Evolutionary conservation across 2,797 vertebrate species (phyloP).

Genomic region (Furcifer pardalis): DNA sequence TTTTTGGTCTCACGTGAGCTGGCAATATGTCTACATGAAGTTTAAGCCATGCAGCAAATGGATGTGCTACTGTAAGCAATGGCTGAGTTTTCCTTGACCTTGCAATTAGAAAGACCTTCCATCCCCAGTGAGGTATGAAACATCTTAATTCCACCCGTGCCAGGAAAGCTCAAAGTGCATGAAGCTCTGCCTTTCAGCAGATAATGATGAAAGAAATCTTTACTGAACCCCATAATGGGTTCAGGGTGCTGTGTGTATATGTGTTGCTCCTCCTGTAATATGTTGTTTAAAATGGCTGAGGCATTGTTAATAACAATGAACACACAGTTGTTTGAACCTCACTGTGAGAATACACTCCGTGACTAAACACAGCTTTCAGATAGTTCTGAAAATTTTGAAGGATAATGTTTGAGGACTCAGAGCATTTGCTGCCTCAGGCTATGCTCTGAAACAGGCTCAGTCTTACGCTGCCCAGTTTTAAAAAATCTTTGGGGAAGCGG

Average conservation of each 20-base stretch:
- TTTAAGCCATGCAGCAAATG: background rate
- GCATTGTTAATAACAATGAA: slow-evolving; percentile 50
- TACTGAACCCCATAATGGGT: slow-evolving; percentile 25
- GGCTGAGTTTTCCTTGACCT: background rate
- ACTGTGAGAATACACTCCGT: slow-evolving; percentile 22
- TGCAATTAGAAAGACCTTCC: background rate
- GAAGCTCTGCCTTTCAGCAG: background rate
- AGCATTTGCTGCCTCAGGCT: slow-evolving; percentile 74
- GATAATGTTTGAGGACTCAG: slow-evolving; percentile 66
- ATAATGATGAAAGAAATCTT: background rate
- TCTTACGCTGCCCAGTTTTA: slow-evolving; percentile 58
- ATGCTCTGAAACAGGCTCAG: slow-evolving; percentile 60
- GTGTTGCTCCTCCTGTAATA: background rate
- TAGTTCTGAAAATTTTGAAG: slow-evolving; percentile 68
- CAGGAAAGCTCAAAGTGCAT: background rate
- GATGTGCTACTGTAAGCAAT: background rate
- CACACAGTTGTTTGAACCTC: slow-evolving; percentile 21
- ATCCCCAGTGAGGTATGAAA: background rate
- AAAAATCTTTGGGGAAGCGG: slow-evolving; percentile 62
- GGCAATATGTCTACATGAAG: too few species aligned
- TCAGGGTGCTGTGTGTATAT: background rate
- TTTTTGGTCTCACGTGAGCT: too few species aligned
- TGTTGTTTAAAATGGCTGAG: slow-evolving; percentile 52
- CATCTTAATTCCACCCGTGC: background rate
- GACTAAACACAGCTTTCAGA: slow-evolving; percentile 50